Evolutionary conservation across 2,888 invertebrate species (phyloP).

Genomic region (Idaea aversata): DNA sequence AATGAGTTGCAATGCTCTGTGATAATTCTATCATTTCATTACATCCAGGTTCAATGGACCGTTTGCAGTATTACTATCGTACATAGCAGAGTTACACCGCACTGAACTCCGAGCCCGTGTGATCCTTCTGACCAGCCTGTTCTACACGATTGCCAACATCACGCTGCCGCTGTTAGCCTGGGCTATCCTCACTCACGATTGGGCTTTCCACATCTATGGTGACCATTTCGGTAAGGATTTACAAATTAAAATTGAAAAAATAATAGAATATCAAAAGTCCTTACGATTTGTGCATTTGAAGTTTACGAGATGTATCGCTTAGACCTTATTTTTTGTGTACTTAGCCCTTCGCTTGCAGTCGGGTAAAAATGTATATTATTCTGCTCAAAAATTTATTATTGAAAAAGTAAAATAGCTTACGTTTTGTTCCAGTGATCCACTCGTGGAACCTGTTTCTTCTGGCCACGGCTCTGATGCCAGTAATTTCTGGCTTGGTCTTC

Average conservation of each 20-base stretch:
- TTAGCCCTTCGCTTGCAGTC: too few species aligned
- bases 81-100: conserved; percentile 87
- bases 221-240: conserved; percentile 49
- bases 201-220: conserved; percentile 66
- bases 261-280: too few species aligned
- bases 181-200: conserved; percentile 83
- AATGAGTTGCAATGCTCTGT: too few species aligned
- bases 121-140: conserved; percentile 83
- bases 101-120: conserved; percentile 82
- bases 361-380: too few species aligned
- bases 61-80: conserved; percentile 85
- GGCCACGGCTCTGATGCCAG: conserved; percentile 82
- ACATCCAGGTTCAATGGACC: conserved; percentile 81
- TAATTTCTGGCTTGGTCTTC: conserved; percentile 82
- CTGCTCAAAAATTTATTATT: too few species aligned
- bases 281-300: too few species aligned
- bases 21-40: not conserved
- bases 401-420: not conserved
- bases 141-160: conserved; percentile 82
- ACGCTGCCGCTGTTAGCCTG: conserved; percentile 86
- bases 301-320: too few species aligned
- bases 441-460: conserved; percentile 83
- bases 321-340: too few species aligned
- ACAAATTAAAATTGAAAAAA: not conserved
- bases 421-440: conserved; percentile 69